Evolutionary conservation across 2,797 vertebrate genomes (phyloP), one percentile per base, ranked within the genome.

Genomic region (Atherinosoma microstoma): DNA sequence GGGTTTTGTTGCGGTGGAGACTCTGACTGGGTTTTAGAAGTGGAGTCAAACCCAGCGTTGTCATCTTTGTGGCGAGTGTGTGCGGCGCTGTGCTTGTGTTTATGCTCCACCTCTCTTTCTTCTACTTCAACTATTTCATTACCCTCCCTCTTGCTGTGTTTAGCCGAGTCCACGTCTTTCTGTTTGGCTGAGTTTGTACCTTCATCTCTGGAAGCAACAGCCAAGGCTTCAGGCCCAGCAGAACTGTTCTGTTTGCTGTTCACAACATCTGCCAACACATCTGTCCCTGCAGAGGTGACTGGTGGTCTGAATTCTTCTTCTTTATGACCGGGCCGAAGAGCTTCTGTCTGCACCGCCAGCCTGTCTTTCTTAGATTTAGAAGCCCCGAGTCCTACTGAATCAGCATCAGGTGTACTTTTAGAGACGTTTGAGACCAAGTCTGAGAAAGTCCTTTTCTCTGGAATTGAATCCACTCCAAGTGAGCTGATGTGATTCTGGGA

Each of bases 61-160:
- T 67, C 54, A 30, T 27, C 51, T 40, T 59, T 63, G 35, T 68
- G 63, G 6, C 15, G 60, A 38, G 70, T 10, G 59, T 76, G 65
- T 40, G 59, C 7, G 6, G 22, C 2, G 0, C 64, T 9, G 47
- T 72, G 83, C 15, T 38, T 40, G 6, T 34, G 42, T 4, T 38
- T 42, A 0, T 20, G n/a, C 9, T 74, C 76, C 64, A 76, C 53
- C 57, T 90, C 87, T 61, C 90, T 89, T 75, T 88, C 87, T 67
- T 86, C 75, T 1, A 91, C 53, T 11, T 86, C 77, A 0, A 88
- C 72, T 3, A 67, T 64, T 16, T 71, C 71, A 12, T 70, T 70
- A n/a, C 61, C 51, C 59, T 61, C 63, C 32, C 27, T 45, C 34
- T 47, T 5, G 11, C 29, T 61, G 27, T 64, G 63, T 53, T 62